Conservation (phyloP, 2,113 vertebrate genomes). For the Chiloscyllium plagiosum region DNA sequence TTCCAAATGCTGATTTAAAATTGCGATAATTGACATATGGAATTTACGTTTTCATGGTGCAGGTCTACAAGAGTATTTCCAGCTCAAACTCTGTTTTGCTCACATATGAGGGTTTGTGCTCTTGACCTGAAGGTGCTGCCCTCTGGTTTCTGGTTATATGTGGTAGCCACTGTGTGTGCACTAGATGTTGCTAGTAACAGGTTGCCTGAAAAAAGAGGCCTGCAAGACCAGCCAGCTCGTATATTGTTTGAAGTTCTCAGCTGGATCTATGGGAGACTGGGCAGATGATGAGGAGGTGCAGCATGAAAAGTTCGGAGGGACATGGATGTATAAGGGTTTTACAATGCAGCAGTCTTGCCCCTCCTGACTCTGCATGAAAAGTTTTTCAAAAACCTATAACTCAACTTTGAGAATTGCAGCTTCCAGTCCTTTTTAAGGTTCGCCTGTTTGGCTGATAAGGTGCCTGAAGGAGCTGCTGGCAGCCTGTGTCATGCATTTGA, state of each 20-base stretch:
- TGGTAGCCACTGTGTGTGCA: neutral
- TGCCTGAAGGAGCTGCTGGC: neutral
- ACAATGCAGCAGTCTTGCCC: neutral
- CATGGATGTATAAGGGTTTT: neutral
- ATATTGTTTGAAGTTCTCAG: neutral
- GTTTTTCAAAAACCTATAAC: neutral
- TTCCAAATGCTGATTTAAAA: neutral
- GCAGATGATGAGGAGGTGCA: neutral
- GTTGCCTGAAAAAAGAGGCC: neutral
- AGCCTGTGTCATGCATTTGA: neutral
- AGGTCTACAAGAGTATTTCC: neutral
- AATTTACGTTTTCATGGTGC: neutral
- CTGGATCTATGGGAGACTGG: neutral
- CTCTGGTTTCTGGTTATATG: neutral
- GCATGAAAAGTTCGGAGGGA: neutral
- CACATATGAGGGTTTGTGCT: neutral
- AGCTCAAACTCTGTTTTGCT: too few species aligned
- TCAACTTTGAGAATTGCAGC: neutral
- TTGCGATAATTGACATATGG: neutral
- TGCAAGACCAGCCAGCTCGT: neutral
- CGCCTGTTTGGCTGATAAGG: neutral
- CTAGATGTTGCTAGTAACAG: neutral
- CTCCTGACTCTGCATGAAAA: neutral
- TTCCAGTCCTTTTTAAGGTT: neutral
- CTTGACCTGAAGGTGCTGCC: neutral